Evolutionary conservation across 2,797 vertebrate genomes (phyloP), one percentile per base, ranked within the genome.

Genomic region (Strix occidentalis): DNA sequence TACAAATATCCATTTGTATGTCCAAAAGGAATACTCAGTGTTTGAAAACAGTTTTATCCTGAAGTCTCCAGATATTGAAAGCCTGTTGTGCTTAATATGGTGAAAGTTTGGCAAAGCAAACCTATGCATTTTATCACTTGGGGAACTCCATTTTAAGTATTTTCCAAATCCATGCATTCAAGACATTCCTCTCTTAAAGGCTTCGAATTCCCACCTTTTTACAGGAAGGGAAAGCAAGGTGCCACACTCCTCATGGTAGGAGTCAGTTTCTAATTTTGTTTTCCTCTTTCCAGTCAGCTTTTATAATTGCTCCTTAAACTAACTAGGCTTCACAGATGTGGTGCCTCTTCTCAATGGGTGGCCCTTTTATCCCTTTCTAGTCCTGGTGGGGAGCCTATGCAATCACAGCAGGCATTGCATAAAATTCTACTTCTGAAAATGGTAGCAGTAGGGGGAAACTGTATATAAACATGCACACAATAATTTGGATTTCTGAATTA

Each of bases 221-320:
- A 25, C 35, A 33, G 15, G 43, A 76, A 82, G 13, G 3, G 8
- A 79, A 91, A 63, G 10, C 13, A 84, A 90, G 41, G 13, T 79
- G 43, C 51, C 19, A n/a, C 17, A 26, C 1, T 88, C 28, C 10
- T 79, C 31, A 11, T 33, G 12, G 46, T 14, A 82, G 54, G 26
- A 94, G 24, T 48, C 21, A 51, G 16, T 69, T 90, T 87, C 43
- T 43, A 33, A 7, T 13, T 57, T 61, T 50, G 64, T 66, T 39
- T 20, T 0, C 5, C 8, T 7, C 15, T 87, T 90, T 57, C 39
- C 6, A 69, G 26, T 61, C 29, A 76, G 58, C 13, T 90, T 84
- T 82, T 51, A 37, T 89, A 89, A 90, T 87, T 84, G 74, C 48
- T 93, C 33, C 74, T 84, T 93, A 93, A 87, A 84, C 58, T 39